Evolutionary conservation across 1,140 invertebrate species (phyloP).

Genomic region (Scaptomyza graminum): DNA sequence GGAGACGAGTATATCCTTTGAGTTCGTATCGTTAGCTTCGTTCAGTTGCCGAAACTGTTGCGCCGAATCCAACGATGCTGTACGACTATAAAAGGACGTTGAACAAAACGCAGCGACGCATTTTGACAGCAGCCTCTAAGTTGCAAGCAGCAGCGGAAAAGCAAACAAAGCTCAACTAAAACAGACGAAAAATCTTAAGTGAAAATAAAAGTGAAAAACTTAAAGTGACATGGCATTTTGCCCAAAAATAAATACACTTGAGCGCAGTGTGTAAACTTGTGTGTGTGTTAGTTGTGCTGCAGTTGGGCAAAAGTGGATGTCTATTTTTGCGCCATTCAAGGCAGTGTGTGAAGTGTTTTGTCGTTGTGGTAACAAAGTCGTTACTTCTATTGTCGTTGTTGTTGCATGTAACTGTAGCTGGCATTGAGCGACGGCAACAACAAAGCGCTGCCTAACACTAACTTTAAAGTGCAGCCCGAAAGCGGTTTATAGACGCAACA

Average conservation of each 20-base stretch:
- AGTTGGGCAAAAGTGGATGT: slow-evolving; percentile 52
- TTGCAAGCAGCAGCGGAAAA: slow-evolving; percentile 43
- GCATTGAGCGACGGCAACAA: slow-evolving; percentile 47
- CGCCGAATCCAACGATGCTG: slow-evolving; percentile 63
- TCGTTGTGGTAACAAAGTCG: slow-evolving; percentile 28
- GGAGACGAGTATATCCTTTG: slow-evolving; percentile 14
- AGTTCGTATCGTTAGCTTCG: slow-evolving; percentile 22
- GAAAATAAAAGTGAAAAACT: slow-evolving; percentile 72
- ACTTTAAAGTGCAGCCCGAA: slow-evolving; percentile 30
- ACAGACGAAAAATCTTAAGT: slow-evolving; percentile 29
- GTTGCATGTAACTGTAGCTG: slow-evolving; percentile 19
- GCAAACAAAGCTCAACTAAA: background rate
- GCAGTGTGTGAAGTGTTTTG: slow-evolving; percentile 46
- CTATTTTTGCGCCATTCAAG: slow-evolving; percentile 58
- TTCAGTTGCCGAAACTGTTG: slow-evolving; percentile 36
- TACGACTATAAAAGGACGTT: slow-evolving; percentile 58
- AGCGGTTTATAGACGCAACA: slow-evolving; percentile 32
- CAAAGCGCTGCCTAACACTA: background rate
- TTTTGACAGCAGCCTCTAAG: slow-evolving; percentile 55
- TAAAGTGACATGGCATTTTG: slow-evolving; percentile 47
- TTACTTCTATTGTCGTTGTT: background rate
- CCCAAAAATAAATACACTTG: slow-evolving; percentile 27
- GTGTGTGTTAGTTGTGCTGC: slow-evolving; percentile 30
- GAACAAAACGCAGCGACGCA: slow-evolving; percentile 34
- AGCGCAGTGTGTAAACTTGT: too few relatives aligned